These are phyloP conservation scores for Odobenus rosmarus DNA, from an alignment of 2,113 vertebrate species.

Conservation along the genomic window DNA sequence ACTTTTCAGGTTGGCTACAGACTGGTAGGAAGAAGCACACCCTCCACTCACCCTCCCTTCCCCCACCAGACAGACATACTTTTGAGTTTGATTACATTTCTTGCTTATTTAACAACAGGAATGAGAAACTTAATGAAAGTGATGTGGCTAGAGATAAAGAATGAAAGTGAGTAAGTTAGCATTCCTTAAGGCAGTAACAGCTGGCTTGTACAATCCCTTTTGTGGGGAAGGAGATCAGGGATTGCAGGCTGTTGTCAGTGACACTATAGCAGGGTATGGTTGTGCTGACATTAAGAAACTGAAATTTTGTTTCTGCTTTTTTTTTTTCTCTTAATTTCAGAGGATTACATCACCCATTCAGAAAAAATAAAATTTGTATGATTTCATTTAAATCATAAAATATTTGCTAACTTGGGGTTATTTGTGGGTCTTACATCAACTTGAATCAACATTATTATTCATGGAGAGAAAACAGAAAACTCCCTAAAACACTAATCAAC, in stretches of 20 bases:
- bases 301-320: neutral
- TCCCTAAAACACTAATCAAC: neutral
- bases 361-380: neutral
- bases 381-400: conserved; percentile 22
- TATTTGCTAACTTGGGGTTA: neutral
- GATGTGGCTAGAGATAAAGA: neutral
- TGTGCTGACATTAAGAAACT: neutral
- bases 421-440: conserved; percentile 13
- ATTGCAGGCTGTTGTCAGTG: neutral
- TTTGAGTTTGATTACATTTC: neutral
- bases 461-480: neutral
- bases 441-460: neutral
- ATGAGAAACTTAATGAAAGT: neutral
- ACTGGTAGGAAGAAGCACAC: neutral
- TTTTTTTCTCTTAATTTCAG: neutral
- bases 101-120: neutral
- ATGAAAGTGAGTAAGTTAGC: neutral
- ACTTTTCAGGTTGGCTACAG: neutral
- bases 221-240: neutral
- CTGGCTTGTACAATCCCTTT: neutral
- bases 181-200: neutral
- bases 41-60: too few relatives aligned
- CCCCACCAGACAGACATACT: neutral
- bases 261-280: neutral
- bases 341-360: neutral